Percentiles rank a stretch among this genome's conserved stretches.
Conservation (phyloP, 2,888 invertebrate species). For the Pristionchus japonicus region DNA sequence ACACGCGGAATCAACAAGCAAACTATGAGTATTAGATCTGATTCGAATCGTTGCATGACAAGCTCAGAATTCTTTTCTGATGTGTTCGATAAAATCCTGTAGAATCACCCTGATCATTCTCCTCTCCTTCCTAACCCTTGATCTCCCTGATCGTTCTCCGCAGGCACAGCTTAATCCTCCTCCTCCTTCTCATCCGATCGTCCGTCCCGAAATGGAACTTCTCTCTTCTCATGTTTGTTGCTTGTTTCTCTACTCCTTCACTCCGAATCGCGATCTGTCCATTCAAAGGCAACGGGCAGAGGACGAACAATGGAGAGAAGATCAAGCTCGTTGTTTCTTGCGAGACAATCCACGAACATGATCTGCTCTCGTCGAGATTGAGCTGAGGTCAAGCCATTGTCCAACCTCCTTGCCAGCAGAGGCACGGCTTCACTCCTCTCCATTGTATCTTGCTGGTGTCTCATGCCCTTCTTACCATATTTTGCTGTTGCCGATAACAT, state of each 20-base stretch:
- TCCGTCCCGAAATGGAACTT: neutral
- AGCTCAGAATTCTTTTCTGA: no score
- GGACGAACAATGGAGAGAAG: neutral
- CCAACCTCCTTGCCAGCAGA: neutral
- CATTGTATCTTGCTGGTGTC: no score
- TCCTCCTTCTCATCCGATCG: conserved; percentile 25
- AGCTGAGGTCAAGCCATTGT: neutral
- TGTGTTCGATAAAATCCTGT: no score
- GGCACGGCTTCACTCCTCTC: no score
- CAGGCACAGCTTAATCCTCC: neutral
- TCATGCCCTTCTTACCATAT: no score
- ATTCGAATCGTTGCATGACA: no score
- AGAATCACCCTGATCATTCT: neutral
- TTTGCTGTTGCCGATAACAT: no score
- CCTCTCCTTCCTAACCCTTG: neutral
- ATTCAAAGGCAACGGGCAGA: neutral
- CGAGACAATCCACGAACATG: neutral
- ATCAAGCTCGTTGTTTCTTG: neutral
- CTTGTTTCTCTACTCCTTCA: conserved; percentile 20
- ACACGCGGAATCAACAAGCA: no score
- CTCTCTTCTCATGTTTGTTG: neutral
- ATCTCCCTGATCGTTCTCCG: neutral
- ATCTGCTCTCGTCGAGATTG: no score
- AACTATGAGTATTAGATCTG: no score
- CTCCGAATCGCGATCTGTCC: no score